Evolutionary conservation across 1,140 invertebrate species (phyloP).

Genomic region (Papilio polytes): DNA sequence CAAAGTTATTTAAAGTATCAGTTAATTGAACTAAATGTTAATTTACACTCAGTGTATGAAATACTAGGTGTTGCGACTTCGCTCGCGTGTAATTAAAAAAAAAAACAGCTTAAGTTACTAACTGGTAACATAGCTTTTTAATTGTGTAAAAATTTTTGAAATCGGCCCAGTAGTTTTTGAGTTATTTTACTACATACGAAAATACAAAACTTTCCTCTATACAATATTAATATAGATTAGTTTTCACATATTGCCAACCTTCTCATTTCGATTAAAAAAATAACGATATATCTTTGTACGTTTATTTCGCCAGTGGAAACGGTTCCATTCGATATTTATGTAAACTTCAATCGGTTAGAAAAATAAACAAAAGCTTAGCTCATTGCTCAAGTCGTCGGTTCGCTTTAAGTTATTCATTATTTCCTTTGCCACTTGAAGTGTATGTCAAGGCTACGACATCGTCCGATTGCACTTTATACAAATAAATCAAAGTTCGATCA

Average conservation of each 20-base stretch:
- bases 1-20: not conserved
- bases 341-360: constrained; percentile 15
- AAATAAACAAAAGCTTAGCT: constrained; percentile 22
- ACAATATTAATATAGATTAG: no score
- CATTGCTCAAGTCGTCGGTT: constrained; percentile 14
- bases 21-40: no score
- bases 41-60: no score
- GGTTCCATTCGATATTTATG: not conserved
- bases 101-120: no score
- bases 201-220: no score
- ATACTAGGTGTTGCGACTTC: no score
- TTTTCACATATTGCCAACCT: no score
- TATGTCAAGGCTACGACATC: constrained; percentile 18
- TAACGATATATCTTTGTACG: not conserved
- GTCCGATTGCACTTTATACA: constrained; percentile 24
- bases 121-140: no score
- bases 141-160: no score
- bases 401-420: constrained; percentile 24
- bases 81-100: no score
- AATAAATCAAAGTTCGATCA: constrained; percentile 31
- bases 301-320: not conserved
- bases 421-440: constrained; percentile 21
- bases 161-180: no score
- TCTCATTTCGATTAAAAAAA: not conserved
- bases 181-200: no score